Conservation (phyloP, 2,113 vertebrate species). For the Varanus komodoensis region DNA sequence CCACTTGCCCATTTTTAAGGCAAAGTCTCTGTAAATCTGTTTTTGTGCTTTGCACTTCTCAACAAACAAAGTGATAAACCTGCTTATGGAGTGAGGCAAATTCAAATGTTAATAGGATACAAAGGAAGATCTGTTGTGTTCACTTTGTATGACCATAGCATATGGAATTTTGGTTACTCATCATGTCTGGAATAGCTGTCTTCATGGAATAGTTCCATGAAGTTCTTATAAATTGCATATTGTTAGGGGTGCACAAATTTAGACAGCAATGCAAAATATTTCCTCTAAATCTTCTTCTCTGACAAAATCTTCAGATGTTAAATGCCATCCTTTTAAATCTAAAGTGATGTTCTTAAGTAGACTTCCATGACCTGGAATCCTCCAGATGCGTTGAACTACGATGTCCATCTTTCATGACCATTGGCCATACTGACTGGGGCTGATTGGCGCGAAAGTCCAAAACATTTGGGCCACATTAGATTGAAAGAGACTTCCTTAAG, state of each 20-base stretch:
- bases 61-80: not conserved
- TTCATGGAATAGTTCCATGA: not conserved
- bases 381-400: too few species aligned
- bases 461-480: too few species aligned
- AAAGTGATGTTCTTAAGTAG: not conserved
- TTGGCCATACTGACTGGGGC: too few species aligned
- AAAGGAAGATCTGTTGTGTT: not conserved
- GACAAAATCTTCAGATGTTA: not conserved
- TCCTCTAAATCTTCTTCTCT: not conserved
- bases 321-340: not conserved
- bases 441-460: too few species aligned
- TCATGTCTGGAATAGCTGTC: not conserved
- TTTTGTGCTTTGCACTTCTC: not conserved
- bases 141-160: not conserved
- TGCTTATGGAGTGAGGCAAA: not conserved
- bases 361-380: too few species aligned
- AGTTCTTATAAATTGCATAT: not conserved
- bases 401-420: too few species aligned
- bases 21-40: not conserved
- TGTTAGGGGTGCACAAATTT: not conserved
- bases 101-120: not conserved
- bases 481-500: not conserved
- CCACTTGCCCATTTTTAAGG: too few species aligned
- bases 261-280: not conserved
- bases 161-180: not conserved